These are phyloP conservation scores for Oncorhynchus gorbuscha DNA, from an alignment of 2,113 vertebrate genomes.

Conservation along the genomic window DNA sequence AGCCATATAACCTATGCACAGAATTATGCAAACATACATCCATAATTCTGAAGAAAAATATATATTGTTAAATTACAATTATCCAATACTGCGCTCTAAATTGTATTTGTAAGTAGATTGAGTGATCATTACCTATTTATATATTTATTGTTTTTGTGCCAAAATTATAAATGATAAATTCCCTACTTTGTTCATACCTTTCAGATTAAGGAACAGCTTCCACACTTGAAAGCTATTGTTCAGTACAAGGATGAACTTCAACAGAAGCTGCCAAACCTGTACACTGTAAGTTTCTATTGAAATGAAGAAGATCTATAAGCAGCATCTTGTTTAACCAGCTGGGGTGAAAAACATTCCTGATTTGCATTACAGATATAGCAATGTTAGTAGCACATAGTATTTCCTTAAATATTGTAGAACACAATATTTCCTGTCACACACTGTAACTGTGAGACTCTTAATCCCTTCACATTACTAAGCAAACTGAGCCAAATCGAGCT, in stretches of 20 bases:
- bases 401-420: not conserved
- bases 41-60: too few relatives aligned
- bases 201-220: constrained; percentile 75
- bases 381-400: not conserved
- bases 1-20: too few relatives aligned
- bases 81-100: too few relatives aligned
- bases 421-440: not conserved
- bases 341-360: not conserved
- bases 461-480: not conserved
- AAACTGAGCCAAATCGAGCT: too few relatives aligned
- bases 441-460: not conserved
- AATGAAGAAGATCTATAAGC: not conserved
- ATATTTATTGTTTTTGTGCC: constrained; percentile 20
- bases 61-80: too few relatives aligned
- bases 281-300: constrained; percentile 64
- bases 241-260: constrained; percentile 77
- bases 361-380: not conserved
- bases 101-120: too few relatives aligned
- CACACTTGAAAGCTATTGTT: constrained; percentile 78
- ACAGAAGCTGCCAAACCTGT: constrained; percentile 65
- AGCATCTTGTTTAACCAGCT: not conserved
- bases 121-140: constrained; percentile 36
- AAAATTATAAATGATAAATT: constrained; percentile 57
- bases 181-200: not conserved
- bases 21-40: too few relatives aligned